These are phyloP conservation scores for Hydractinia symbiolongicarpus DNA, from an alignment of 30 jellyfish, hydroid and myxozoan genomes.

Conservation along the genomic window DNA sequence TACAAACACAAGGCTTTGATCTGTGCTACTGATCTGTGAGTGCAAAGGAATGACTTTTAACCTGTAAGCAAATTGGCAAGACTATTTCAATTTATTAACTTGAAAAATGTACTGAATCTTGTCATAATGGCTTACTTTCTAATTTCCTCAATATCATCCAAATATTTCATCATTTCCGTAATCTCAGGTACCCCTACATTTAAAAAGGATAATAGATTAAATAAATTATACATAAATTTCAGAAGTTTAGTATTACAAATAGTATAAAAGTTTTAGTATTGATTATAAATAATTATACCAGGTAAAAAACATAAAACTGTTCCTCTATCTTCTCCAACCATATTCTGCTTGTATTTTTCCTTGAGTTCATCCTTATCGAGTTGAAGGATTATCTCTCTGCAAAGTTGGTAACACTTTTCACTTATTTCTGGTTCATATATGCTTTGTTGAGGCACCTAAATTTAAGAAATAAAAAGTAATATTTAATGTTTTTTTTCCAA, in stretches of 20 bases:
- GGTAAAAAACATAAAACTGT: conserved; percentile 93
- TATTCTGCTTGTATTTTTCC: conserved; percentile 26
- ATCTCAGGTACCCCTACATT: conserved; percentile 74
- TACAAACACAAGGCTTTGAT: conserved; percentile 66
- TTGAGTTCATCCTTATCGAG: conserved; percentile 59
- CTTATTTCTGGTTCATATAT: conserved; percentile 62
- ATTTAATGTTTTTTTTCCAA: background rate
- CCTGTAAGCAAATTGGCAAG: conserved; percentile 32
- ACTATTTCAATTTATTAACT: too few relatives aligned
- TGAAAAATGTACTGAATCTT: too few relatives aligned
- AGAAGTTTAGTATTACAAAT: too few relatives aligned
- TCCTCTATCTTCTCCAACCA: conserved; percentile 59
- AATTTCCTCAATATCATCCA: conserved; percentile 48
- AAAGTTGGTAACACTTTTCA: conserved; percentile 54
- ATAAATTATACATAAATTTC: too few relatives aligned
- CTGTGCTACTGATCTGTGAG: conserved; percentile 80
- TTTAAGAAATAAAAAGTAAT: background rate
- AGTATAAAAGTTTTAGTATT: background rate
- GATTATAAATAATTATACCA: conserved; percentile 34
- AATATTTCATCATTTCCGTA: conserved; percentile 56
- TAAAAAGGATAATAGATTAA: too few relatives aligned
- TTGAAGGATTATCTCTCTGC: conserved; percentile 57
- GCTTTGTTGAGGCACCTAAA: conserved; percentile 62
- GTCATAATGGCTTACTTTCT: too few relatives aligned
- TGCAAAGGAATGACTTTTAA: conserved; percentile 77